Conservation (phyloP, 2,888 invertebrate genomes). For the Cryptophagus acutangulus region DNA sequence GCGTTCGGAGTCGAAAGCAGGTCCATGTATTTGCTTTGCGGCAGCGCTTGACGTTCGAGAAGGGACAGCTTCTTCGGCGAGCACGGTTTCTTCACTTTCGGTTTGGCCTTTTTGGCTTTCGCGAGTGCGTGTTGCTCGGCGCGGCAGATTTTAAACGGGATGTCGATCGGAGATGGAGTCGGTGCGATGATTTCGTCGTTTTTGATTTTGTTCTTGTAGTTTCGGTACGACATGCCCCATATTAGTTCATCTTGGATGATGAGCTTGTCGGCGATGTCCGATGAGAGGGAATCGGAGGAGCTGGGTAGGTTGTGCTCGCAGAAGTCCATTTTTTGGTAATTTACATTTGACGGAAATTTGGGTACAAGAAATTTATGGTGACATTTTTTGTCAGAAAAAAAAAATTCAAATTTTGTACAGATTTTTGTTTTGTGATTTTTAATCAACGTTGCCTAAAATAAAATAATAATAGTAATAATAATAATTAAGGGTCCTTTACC, state of each 20-base stretch:
- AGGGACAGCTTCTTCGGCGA: slow-evolving; percentile 17
- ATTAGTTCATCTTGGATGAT: slow-evolving; percentile 22
- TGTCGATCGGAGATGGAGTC: slow-evolving; percentile 21
- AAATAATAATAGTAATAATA: too few relatives aligned
- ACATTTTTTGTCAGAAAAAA: too few relatives aligned
- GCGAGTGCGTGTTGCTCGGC: slow-evolving; percentile 15
- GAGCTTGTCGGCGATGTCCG: too few relatives aligned
- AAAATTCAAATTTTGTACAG: too few relatives aligned
- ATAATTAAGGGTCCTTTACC: too few relatives aligned
- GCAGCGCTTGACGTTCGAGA: slow-evolving; percentile 28
- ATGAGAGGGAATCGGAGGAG: too few relatives aligned
- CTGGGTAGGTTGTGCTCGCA: too few relatives aligned
- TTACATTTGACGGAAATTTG: too few relatives aligned
- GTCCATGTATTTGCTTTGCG: slow-evolving; percentile 34
- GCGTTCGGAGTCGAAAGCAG: slow-evolving; percentile 32
- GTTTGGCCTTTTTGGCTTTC: slow-evolving; percentile 8
- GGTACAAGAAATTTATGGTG: too few relatives aligned
- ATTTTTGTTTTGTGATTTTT: too few relatives aligned
- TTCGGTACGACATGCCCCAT: slow-evolving; percentile 24
- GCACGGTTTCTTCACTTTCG: slow-evolving; percentile 4
- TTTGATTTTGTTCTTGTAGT: slow-evolving; percentile 16
- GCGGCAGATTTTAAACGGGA: slow-evolving; percentile 24
- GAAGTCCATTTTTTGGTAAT: too few relatives aligned
- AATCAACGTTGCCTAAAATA: too few relatives aligned
- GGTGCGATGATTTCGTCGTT: slow-evolving; percentile 17